Base-by-base conservation (phyloP, 2,113 vertebrate species). In the Hassar affinis region DNA sequence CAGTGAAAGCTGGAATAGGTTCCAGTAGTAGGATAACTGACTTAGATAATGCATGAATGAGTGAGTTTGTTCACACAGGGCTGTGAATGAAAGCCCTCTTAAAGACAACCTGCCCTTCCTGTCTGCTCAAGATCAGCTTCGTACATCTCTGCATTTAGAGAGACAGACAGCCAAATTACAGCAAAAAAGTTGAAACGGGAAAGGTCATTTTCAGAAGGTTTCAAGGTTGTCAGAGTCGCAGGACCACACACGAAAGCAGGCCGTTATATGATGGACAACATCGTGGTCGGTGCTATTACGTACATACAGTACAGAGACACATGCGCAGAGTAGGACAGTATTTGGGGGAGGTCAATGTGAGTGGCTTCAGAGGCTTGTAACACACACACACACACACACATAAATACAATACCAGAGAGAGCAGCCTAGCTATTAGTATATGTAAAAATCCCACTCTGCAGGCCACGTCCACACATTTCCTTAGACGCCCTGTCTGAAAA, bases 401-500 rank as follows among this genome's bases (percentile, higher is more conserved):
- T 15, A 27, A 17, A 81, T 30, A 85, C 68, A 72, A 69, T 78
- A 74, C 68, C 74, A n/a, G 56, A 78, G 62, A 45, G 57, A 81
- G 78, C 75, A 56, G 38, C 79, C 69, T 59, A 75, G 77, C 86
- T 92, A 90, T 91, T 90, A 90, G 88, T 78, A 84, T 87, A 88
- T 90, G 80, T 87, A 87, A 86, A 83, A 78, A 83, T 85, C 76
- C 35, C 84, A 84, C 87, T 91, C 85, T 88, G 78, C 88, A 88
- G 85, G 84, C 88, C 84, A 90, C 89, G 90, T 91, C 91, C 88
- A 87, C 90, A 91, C 90, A 89, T 90, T 85, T 89, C 89, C 88
- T 89, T 76, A 86, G 86, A 90, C 85, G 85, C 88, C 80, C 85
- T 87, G 85, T 91, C 83, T 80, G 80, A 82, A 81, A 93, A 93